A percentile compares a stretch with the other conserved stretches of the same genome.
Evolutionary conservation across 2,113 vertebrate species (phyloP).

Genomic region (Ceratotherium simum): DNA sequence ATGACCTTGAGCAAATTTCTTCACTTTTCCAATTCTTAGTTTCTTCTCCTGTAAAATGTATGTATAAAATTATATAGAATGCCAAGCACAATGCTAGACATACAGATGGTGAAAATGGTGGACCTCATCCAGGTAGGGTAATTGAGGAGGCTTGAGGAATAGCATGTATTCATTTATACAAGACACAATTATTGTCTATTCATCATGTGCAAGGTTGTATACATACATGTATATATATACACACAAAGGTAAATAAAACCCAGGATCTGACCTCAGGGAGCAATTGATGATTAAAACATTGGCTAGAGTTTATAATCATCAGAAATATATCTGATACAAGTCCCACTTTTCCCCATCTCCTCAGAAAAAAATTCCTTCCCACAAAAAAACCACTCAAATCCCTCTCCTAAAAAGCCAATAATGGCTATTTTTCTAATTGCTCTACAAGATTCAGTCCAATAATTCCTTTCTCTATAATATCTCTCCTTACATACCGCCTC

Average conservation of each 20-base stretch:
- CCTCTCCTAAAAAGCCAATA: neutral
- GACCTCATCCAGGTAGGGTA: neutral
- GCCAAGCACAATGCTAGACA: neutral
- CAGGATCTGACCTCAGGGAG: neutral
- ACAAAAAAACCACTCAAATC: neutral
- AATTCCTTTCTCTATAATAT: neutral
- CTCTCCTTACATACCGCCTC: neutral
- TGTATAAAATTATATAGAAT: neutral
- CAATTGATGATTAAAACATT: neutral
- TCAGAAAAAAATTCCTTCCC: neutral
- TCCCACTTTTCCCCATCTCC: neutral
- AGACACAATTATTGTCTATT: neutral
- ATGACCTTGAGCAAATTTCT: neutral
- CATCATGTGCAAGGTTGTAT: neutral
- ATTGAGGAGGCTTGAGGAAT: neutral
- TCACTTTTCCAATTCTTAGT: neutral
- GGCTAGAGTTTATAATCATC: neutral
- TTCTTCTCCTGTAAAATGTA: neutral
- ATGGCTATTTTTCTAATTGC: neutral
- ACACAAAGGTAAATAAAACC: neutral
- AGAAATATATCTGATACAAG: neutral
- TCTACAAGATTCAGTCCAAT: neutral
- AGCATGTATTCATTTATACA: neutral
- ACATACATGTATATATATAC: neutral
- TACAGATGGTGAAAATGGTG: neutral